A percentile compares a stretch with the other conserved stretches of the same genome.
These are phyloP conservation scores for Enteromius thamalakanensis DNA, from an alignment of 2,797 vertebrate species.

Conservation along the genomic window DNA sequence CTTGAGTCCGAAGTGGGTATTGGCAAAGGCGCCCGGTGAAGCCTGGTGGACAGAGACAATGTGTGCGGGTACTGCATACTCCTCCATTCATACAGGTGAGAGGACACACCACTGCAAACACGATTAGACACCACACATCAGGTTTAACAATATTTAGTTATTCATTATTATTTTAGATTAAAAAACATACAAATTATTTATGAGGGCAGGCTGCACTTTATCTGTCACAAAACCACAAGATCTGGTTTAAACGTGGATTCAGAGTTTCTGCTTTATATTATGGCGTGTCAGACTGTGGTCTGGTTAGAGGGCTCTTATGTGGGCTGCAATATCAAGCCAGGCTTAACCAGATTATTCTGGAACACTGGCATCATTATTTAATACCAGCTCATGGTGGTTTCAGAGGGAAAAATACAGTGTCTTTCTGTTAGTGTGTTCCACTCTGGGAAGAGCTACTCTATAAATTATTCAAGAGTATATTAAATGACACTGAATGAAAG, in stretches of 20 bases:
- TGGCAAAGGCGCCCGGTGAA: slow-evolving; percentile 92
- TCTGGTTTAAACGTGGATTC: slow-evolving; percentile 11
- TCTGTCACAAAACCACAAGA: not conserved
- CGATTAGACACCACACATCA: not conserved
- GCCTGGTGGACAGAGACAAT: slow-evolving; percentile 87
- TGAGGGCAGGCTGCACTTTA: not conserved
- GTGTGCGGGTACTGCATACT: slow-evolving; percentile 88
- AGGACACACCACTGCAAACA: slow-evolving; percentile 86
- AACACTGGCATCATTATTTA: slow-evolving; percentile 43
- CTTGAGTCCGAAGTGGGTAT: slow-evolving; percentile 78
- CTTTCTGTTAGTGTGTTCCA: slow-evolving; percentile 16
- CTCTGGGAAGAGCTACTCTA: slow-evolving; percentile 9
- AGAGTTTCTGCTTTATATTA: not conserved
- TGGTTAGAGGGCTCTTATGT: slow-evolving; percentile 38
- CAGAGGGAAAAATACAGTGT: slow-evolving; percentile 30
- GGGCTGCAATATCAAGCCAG: slow-evolving; percentile 27
- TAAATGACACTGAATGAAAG: not conserved
- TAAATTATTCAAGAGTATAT: slow-evolving; percentile 4
- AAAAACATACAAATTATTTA: not conserved
- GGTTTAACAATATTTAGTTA: not conserved
- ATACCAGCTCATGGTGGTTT: slow-evolving; percentile 36
- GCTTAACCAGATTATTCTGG: slow-evolving; percentile 39
- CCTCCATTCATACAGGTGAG: slow-evolving; percentile 92
- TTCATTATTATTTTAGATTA: not conserved
- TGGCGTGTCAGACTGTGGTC: slow-evolving; percentile 13